phyloP scores from a whole-genome alignment of 2,113 vertebrate species.

The Corvus moneduloides region DNA sequence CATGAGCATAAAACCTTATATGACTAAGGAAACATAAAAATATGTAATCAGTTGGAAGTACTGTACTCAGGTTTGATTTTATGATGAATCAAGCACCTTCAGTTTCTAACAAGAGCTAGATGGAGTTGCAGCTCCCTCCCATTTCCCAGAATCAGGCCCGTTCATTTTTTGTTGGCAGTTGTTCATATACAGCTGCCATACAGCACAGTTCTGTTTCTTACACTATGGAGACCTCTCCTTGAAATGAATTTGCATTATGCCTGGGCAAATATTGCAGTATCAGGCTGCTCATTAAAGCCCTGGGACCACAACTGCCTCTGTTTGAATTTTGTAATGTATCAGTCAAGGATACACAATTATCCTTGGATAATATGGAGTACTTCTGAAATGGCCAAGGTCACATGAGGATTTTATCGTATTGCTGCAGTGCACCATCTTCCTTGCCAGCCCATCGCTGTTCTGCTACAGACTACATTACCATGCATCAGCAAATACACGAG shows the following conservation, averaged over 20 bases:
- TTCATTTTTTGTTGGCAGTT: background rate
- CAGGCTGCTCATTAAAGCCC: background rate
- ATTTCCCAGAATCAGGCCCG: background rate
- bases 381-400: conserved; percentile 43
- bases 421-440: conserved; percentile 64
- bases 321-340: background rate
- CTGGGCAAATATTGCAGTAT: background rate
- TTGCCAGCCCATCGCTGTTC: conserved; percentile 47
- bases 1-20: background rate
- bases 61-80: background rate
- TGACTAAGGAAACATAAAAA: background rate
- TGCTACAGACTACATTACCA: conserved; percentile 50
- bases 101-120: background rate
- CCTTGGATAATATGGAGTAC: background rate
- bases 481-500: conserved; percentile 59
- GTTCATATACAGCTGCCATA: background rate
- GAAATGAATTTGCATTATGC: background rate
- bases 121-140: background rate
- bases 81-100: background rate
- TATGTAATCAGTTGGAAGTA: background rate
- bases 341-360: background rate
- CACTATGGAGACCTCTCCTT: background rate
- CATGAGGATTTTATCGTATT: conserved; percentile 18
- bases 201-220: background rate
- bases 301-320: background rate